Conservation (phyloP, 2,888 invertebrate species). For the Tiliacea aurago region DNA sequence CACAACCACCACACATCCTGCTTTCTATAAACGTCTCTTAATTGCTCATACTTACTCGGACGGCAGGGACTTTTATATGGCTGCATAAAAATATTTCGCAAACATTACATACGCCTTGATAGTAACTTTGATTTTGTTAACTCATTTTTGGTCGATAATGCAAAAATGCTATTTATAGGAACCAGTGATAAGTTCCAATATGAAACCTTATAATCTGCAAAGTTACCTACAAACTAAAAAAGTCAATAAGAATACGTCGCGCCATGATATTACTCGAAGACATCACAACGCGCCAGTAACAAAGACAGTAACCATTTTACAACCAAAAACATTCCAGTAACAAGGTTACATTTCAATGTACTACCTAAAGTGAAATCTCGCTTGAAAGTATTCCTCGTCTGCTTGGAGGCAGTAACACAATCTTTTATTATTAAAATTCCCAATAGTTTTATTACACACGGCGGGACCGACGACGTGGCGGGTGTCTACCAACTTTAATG, state of each 20-base stretch:
- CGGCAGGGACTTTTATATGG: conserved; percentile 7
- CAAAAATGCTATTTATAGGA: background rate
- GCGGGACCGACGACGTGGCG: conserved; percentile 57
- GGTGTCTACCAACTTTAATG: conserved; percentile 68
- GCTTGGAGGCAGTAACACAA: conserved; percentile 54
- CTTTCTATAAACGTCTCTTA: conserved; percentile 55
- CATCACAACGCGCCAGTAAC: conserved; percentile 10
- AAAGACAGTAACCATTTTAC: conserved; percentile 34
- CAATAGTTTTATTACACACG: conserved; percentile 70
- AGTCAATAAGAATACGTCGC: conserved; percentile 8
- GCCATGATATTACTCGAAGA: background rate
- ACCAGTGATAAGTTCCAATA: background rate
- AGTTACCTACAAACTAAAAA: background rate
- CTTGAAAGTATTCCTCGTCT: conserved; percentile 54
- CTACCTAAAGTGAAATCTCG: conserved; percentile 54
- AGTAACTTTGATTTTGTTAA: background rate
- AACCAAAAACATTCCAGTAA: conserved; percentile 47
- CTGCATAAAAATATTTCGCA: conserved; percentile 13
- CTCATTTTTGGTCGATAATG: background rate
- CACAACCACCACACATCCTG: conserved; percentile 63
- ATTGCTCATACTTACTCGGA: conserved; percentile 42
- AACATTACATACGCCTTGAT: background rate
- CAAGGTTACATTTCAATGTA: conserved; percentile 47
- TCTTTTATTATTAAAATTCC: conserved; percentile 70
- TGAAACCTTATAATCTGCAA: background rate